A percentile compares a stretch with the other conserved stretches of the same genome.
Conservation (phyloP, 2,888 invertebrate genomes). For the Copidosoma aretas region DNA sequence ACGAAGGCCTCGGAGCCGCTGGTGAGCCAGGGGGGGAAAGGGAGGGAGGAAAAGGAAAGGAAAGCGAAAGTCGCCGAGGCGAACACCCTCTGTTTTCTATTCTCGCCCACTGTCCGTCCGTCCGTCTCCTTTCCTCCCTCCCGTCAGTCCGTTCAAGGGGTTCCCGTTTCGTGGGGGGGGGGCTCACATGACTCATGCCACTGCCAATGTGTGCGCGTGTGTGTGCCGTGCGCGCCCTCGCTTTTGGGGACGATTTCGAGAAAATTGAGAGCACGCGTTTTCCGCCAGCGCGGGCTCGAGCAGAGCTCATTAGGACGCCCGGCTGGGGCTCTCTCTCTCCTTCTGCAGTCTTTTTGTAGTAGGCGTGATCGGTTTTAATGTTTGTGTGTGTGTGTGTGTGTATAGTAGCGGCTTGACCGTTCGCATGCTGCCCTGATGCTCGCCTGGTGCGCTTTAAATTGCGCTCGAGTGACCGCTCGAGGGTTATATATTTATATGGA, state of each 20-base stretch:
- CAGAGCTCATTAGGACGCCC: constrained; percentile 31
- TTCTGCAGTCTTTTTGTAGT: too few relatives aligned
- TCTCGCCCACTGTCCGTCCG: background rate
- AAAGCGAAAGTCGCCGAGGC: constrained; percentile 55
- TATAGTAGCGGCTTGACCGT: too few relatives aligned
- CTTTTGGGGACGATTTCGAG: constrained; percentile 58
- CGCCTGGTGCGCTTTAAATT: background rate
- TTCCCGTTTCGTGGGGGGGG: constrained; percentile 44
- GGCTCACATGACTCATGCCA: constrained; percentile 56
- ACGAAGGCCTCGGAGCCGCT: constrained; percentile 25
- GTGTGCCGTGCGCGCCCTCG: constrained; percentile 47
- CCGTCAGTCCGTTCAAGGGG: constrained; percentile 2
- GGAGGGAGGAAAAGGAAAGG: constrained; percentile 48
- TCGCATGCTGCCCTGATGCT: background rate
- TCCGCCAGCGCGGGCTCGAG: constrained; percentile 34
- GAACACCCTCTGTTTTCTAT: constrained; percentile 38
- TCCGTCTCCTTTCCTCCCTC: background rate
- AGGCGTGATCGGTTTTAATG: constrained; percentile 19
- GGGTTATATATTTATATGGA: too few relatives aligned
- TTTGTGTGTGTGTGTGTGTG: too few relatives aligned
- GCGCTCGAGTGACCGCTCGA: background rate
- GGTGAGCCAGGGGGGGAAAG: background rate
- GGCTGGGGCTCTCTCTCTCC: background rate
- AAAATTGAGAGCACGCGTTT: constrained; percentile 57
- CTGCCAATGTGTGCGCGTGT: background rate